Evolutionary conservation across 2,797 vertebrate species (phyloP).

Genomic region (Fistularia commersonii): DNA sequence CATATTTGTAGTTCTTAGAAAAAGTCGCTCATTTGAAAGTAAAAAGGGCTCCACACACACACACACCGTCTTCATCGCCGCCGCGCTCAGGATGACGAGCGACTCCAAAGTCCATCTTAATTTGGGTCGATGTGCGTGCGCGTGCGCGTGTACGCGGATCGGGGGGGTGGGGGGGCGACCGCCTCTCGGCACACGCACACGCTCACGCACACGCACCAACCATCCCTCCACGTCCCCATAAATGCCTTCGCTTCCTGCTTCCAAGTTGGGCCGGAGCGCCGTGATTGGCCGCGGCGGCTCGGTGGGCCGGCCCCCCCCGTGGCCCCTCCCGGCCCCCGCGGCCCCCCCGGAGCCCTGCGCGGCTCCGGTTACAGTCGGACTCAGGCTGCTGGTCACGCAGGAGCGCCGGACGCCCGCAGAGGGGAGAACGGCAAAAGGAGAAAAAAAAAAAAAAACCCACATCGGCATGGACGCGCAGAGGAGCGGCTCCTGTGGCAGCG

Average conservation of each 20-base stretch:
- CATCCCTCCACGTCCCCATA: slow-evolving; percentile 57
- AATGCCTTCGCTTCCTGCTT: slow-evolving; percentile 64
- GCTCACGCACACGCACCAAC: background rate
- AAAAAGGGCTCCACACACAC: too few species aligned
- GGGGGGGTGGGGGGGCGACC: slow-evolving; percentile 8
- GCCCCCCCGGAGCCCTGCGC: slow-evolving; percentile 33
- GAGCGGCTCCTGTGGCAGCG: background rate
- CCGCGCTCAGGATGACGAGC: slow-evolving; percentile 48
- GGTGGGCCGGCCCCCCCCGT: slow-evolving; percentile 52
- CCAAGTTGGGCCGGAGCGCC: slow-evolving; percentile 57
- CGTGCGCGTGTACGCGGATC: too few species aligned
- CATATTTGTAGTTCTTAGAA: too few species aligned
- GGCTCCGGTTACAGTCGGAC: slow-evolving; percentile 71
- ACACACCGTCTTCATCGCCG: slow-evolving; percentile 12
- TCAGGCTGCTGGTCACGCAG: slow-evolving; percentile 53
- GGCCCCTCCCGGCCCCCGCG: too few species aligned
- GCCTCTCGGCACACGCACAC: slow-evolving; percentile 6
- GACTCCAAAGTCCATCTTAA: slow-evolving; percentile 66
- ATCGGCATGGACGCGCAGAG: slow-evolving; percentile 33
- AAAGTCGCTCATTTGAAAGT: too few species aligned
- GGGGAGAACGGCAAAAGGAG: slow-evolving; percentile 9
- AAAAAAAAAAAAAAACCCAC: background rate
- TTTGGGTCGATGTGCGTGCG: slow-evolving; percentile 61
- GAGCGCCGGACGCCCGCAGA: slow-evolving; percentile 24
- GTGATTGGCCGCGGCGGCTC: slow-evolving; percentile 65